A percentile compares a stretch with the other conserved stretches of the same genome.
Conservation (phyloP, 2,113 vertebrate species). For the Myodes glareolus region DNA sequence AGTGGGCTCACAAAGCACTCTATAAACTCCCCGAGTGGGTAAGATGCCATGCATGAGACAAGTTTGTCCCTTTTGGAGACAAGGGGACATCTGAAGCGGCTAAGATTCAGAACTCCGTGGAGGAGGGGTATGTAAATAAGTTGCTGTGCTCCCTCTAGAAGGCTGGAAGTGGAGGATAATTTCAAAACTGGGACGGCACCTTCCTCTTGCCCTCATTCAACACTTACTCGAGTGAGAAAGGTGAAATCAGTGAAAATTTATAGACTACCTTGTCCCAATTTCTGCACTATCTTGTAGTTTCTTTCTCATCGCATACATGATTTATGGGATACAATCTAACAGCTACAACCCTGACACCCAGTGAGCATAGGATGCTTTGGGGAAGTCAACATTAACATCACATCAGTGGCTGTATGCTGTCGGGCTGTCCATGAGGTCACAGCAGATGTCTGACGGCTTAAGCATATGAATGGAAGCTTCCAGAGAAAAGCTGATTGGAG, state of each 20-base stretch:
- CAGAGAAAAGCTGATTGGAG: neutral
- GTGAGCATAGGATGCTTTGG: neutral
- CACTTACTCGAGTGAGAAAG: constrained; percentile 53
- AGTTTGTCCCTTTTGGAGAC: neutral
- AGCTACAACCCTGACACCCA: neutral
- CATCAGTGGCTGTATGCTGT: neutral
- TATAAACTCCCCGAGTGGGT: neutral
- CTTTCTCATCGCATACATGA: neutral
- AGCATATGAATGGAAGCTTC: neutral
- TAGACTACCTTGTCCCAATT: constrained; percentile 48
- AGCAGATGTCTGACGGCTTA: neutral
- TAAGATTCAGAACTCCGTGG: too few relatives aligned
- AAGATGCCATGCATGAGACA: neutral
- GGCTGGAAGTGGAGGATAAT: neutral
- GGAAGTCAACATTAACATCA: neutral
- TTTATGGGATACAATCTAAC: neutral
- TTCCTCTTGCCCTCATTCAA: constrained; percentile 38
- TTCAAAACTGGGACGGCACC: constrained; percentile 21
- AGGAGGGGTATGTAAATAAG: neutral
- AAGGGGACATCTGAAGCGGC: neutral
- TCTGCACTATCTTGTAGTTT: constrained; percentile 22
- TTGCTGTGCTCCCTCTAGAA: neutral
- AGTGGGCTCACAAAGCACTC: neutral
- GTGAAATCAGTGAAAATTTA: constrained; percentile 56
- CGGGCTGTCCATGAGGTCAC: neutral